Conservation (phyloP, 2,113 vertebrate genomes). For the Recurvirostra avosetta region DNA sequence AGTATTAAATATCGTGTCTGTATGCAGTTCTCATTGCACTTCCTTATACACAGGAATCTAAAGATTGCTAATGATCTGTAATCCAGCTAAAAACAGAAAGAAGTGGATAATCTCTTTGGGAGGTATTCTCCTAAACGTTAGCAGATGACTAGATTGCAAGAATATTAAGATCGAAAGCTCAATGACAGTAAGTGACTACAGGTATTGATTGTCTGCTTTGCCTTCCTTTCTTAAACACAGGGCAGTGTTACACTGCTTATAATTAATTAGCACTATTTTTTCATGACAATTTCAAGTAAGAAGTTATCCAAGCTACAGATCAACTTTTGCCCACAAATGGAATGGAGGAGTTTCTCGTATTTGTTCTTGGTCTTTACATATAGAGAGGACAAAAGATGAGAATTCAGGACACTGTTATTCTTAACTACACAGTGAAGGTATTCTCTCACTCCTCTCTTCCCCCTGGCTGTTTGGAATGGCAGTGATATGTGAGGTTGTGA, state of each 20-base stretch:
- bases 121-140: neutral
- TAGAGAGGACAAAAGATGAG: neutral
- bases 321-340: neutral
- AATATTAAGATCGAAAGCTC: neutral
- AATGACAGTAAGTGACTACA: neutral
- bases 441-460: neutral
- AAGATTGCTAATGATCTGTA: conserved; percentile 29
- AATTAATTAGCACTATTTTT: neutral
- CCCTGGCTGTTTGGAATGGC: neutral
- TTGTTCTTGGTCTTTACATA: neutral
- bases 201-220: neutral
- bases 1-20: neutral
- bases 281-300: neutral
- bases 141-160: neutral
- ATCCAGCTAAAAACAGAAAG: conserved; percentile 49
- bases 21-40: neutral
- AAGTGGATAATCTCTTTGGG: conserved; percentile 10
- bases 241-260: neutral
- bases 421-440: neutral
- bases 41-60: neutral
- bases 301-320: neutral
- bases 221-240: neutral
- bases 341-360: neutral
- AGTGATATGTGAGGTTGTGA: neutral
- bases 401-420: neutral